phyloP scores from a whole-genome alignment of 2,113 vertebrate genomes.

The Microtus richardsoni region DNA sequence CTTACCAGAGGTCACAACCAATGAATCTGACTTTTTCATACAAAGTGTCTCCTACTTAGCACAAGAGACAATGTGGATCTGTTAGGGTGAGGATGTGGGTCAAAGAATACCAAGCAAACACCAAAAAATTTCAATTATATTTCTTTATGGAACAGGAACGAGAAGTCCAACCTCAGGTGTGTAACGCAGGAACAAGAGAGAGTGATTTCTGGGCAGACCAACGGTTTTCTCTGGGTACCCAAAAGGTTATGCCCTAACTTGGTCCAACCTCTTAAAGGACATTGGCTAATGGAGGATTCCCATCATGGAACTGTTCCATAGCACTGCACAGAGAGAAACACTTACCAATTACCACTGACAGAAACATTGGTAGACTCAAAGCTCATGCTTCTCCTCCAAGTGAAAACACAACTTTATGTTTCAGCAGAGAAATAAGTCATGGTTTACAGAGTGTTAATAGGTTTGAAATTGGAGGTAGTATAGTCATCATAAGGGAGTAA shows the following conservation, averaged over 20 bases:
- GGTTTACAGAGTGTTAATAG: neutral
- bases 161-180: no score
- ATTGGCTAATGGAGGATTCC: no score
- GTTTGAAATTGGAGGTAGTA: neutral
- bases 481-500: neutral
- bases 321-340: neutral
- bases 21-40: neutral
- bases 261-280: no score
- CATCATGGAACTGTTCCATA: neutral
- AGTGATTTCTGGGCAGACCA: fast-evolving
- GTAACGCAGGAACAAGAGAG: no score
- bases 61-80: neutral
- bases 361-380: neutral
- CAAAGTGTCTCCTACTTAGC: neutral
- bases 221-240: no score
- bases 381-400: neutral
- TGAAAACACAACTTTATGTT: neutral
- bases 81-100: neutral
- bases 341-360: neutral
- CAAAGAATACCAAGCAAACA: no score
- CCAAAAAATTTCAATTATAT: no score
- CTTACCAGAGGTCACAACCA: neutral
- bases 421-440: neutral
- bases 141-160: no score
- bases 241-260: no score